Conservation (phyloP, 2,797 vertebrate genomes). For the Melanotaenia maccullochi region DNA sequence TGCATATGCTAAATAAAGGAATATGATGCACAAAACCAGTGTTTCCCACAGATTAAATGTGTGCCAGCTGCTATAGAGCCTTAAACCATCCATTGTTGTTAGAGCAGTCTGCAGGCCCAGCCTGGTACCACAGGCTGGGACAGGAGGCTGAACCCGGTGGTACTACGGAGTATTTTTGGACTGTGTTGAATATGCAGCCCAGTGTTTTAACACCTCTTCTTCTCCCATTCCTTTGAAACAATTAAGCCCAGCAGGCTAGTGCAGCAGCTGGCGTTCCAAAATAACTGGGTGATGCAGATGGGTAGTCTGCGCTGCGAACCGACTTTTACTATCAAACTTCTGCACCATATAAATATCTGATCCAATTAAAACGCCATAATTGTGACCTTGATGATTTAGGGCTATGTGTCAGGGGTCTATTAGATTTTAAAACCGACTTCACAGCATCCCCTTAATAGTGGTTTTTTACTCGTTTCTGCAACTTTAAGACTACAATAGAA, state of each 20-base stretch:
- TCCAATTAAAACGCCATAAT: constrained; percentile 52
- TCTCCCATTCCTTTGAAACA: constrained; percentile 56
- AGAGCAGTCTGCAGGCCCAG: constrained; percentile 39
- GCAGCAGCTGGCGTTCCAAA: constrained; percentile 63
- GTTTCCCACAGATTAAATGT: too few species aligned
- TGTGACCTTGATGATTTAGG: constrained; percentile 31
- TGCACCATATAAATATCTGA: constrained; percentile 40
- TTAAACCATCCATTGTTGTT: constrained; percentile 39
- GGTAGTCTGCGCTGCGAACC: constrained; percentile 8
- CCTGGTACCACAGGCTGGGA: constrained; percentile 53
- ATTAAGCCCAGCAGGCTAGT: constrained; percentile 30
- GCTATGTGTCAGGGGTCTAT: constrained; percentile 14
- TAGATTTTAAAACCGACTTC: constrained; percentile 26
- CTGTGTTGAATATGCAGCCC: constrained; percentile 17
- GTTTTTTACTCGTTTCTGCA: constrained; percentile 11
- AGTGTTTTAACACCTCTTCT: constrained; percentile 53
- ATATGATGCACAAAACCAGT: too few species aligned
- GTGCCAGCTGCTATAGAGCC: neutral
- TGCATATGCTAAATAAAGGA: too few species aligned
- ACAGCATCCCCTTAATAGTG: neutral
- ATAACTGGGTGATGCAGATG: constrained; percentile 45
- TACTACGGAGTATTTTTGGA: constrained; percentile 41
- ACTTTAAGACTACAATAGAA: neutral
- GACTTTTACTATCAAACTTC: constrained; percentile 31
- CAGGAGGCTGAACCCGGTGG: constrained; percentile 32